Conservation (phyloP, 2,888 invertebrate genomes). For the Caenorhabditis sp. region DNA sequence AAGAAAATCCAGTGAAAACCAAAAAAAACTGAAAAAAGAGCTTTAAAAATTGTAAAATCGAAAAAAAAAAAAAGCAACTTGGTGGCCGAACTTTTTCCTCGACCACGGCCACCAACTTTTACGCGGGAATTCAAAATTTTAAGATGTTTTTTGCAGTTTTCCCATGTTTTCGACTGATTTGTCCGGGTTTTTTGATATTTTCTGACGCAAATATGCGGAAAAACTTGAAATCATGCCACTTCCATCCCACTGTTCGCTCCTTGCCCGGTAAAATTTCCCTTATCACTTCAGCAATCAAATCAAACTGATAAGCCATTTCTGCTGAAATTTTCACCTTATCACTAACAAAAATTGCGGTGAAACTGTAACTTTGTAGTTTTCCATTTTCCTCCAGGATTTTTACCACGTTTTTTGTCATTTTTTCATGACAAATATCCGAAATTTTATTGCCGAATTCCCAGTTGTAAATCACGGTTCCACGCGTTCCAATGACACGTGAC, state of each 20-base stretch:
- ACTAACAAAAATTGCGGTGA: neutral
- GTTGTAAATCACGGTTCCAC: neutral
- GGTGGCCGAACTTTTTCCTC: neutral
- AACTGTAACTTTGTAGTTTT: constrained; percentile 5
- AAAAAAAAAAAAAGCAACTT: neutral
- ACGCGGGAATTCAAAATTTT: neutral
- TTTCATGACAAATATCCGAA: neutral
- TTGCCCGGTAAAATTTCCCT: neutral
- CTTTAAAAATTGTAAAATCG: neutral
- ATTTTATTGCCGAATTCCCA: too few relatives aligned
- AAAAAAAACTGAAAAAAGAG: neutral
- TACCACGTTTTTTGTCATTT: too few relatives aligned
- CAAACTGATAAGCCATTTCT: neutral
- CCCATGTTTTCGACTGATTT: neutral
- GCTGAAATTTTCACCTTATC: neutral
- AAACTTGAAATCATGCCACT: constrained; percentile 20
- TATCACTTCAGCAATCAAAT: neutral
- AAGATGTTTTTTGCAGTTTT: neutral
- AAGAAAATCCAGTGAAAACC: neutral
- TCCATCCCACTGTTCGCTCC: constrained; percentile 5
- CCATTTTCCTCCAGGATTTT: too few relatives aligned
- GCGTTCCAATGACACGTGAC: neutral
- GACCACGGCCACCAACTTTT: neutral
- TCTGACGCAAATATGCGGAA: too few relatives aligned
- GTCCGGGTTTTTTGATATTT: neutral